Conservation (phyloP, 2,888 invertebrate species). For the Synanthedon vespiformis region DNA sequence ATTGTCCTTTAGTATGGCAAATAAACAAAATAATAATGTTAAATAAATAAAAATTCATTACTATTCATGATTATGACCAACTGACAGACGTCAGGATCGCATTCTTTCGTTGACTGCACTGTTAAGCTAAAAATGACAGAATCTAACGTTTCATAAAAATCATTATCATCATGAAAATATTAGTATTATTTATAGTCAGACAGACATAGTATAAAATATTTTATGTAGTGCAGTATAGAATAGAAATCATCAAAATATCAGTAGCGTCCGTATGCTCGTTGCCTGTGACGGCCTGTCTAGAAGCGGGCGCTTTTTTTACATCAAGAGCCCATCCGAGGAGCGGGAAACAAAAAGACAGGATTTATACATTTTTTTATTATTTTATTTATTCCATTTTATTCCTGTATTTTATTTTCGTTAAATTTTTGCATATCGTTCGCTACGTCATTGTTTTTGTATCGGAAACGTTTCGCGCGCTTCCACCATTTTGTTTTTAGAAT, state of each 20-base stretch:
- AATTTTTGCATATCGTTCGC: slow-evolving; percentile 55
- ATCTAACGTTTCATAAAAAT: too few relatives aligned
- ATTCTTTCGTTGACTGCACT: too few relatives aligned
- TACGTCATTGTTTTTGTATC: slow-evolving; percentile 36
- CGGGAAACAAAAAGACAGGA: slow-evolving; percentile 67
- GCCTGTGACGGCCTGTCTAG: slow-evolving; percentile 59
- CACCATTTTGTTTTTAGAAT: slow-evolving; percentile 36
- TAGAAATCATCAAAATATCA: slow-evolving; percentile 17
- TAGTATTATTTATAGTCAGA: too few relatives aligned
- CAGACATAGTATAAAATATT: slow-evolving; percentile 4
- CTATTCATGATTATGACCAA: too few relatives aligned
- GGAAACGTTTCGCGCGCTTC: slow-evolving; percentile 30
- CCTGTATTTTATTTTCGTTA: slow-evolving; percentile 52
- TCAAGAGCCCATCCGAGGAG: slow-evolving; percentile 62
- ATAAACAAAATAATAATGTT: too few relatives aligned
- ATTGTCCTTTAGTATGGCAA: too few relatives aligned
- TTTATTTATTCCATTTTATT: slow-evolving; percentile 64
- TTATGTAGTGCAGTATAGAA: not conserved
- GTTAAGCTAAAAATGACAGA: too few relatives aligned
- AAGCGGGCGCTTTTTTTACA: slow-evolving; percentile 68
- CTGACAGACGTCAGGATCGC: too few relatives aligned
- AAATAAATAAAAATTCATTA: too few relatives aligned
- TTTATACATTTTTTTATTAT: slow-evolving; percentile 66
- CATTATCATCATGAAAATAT: too few relatives aligned
- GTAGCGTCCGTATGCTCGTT: slow-evolving; percentile 17